These are phyloP conservation scores for Cisticola juncidis DNA, from an alignment of 2,113 vertebrate genomes.

Conservation along the genomic window DNA sequence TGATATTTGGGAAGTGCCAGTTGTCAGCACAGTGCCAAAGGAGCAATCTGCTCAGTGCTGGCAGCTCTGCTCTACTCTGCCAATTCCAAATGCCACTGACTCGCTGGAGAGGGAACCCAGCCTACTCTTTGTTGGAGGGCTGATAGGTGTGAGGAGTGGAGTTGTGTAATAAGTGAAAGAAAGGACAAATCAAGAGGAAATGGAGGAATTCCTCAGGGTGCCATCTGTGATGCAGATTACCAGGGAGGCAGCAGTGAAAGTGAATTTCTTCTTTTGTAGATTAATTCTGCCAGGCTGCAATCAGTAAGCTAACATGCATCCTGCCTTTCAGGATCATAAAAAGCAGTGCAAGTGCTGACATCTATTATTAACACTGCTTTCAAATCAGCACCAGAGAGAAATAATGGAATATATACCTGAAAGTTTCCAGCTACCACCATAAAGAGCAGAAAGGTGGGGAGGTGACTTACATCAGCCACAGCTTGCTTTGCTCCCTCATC, in stretches of 20 bases:
- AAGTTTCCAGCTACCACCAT: neutral
- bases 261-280: conserved; percentile 39
- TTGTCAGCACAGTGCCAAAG: conserved; percentile 59
- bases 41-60: conserved; percentile 63
- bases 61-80: conserved; percentile 52
- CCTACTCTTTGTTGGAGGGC: conserved; percentile 50
- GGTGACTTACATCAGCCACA: conserved; percentile 61
- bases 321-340: conserved; percentile 5
- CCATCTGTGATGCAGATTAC: conserved; percentile 56
- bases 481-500: conserved; percentile 78
- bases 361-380: conserved; percentile 10
- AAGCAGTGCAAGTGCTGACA: neutral
- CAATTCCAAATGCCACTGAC: conserved; percentile 49
- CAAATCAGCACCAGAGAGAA: neutral
- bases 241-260: neutral
- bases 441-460: neutral
- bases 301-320: conserved; percentile 8
- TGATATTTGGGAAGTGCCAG: conserved; percentile 61
- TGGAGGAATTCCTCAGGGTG: conserved; percentile 58
- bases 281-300: conserved; percentile 40
- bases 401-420: neutral
- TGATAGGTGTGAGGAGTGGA: conserved; percentile 45
- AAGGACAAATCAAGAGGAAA: conserved; percentile 45
- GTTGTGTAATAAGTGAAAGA: conserved; percentile 53
- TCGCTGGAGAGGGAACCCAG: conserved; percentile 26